Conservation (phyloP, 2,113 vertebrate species). For the Salminus brasiliensis region DNA sequence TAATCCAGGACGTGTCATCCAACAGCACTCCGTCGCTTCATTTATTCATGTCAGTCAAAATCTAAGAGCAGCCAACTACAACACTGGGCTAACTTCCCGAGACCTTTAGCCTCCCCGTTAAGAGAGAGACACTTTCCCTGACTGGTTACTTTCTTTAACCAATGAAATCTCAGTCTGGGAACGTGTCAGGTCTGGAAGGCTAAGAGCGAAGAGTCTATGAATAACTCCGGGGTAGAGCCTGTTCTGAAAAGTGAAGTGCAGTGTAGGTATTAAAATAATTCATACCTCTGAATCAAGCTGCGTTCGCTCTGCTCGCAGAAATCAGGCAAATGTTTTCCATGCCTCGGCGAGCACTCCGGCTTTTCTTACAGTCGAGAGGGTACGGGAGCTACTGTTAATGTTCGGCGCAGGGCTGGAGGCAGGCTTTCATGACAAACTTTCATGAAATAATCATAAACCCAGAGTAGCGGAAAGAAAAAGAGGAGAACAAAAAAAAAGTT, state of each 20-base stretch:
- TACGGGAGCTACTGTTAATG: constrained; percentile 9
- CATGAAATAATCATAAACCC: constrained; percentile 23
- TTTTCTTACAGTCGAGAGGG: background rate
- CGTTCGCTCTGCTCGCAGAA: background rate
- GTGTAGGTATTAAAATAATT: background rate
- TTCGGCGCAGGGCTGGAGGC: background rate
- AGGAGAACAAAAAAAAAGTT: background rate
- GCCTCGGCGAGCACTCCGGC: background rate
- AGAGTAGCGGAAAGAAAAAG: background rate
- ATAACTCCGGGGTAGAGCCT: background rate
- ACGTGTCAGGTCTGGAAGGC: too few species aligned
- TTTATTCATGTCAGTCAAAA: background rate
- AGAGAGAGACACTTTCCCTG: background rate
- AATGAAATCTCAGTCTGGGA: background rate
- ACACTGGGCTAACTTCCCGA: background rate
- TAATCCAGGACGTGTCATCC: constrained; percentile 3
- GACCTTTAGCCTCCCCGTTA: background rate
- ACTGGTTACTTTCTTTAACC: background rate
- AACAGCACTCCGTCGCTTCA: background rate
- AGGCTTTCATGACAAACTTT: constrained; percentile 29
- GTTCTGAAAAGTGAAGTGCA: background rate
- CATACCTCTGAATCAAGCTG: background rate
- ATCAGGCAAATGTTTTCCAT: background rate
- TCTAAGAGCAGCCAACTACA: background rate
- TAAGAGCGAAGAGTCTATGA: too few species aligned